These are phyloP conservation scores for Ypsolopha scabrella DNA, from an alignment of 2,888 invertebrate genomes.

Conservation along the genomic window DNA sequence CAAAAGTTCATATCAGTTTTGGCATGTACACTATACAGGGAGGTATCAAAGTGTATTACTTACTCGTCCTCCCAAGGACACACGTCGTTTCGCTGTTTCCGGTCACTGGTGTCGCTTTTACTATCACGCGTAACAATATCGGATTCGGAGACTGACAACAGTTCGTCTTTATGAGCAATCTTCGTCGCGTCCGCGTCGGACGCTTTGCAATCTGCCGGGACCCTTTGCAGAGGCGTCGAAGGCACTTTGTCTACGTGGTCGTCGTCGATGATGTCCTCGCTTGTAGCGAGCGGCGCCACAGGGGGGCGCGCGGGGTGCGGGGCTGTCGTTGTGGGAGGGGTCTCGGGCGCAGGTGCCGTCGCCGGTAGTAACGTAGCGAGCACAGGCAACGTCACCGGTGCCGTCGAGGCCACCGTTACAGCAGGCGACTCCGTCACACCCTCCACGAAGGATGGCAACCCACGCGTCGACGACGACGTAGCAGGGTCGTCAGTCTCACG, in stretches of 20 bases:
- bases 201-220: conserved; percentile 29
- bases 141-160: conserved; percentile 51
- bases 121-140: conserved; percentile 55
- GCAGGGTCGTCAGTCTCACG: conserved; percentile 12
- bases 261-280: conserved; percentile 77
- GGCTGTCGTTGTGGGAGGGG: conserved; percentile 8
- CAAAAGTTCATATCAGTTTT: not conserved
- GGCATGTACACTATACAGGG: not conserved
- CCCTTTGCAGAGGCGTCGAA: conserved; percentile 41
- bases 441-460: not conserved
- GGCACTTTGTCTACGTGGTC: conserved; percentile 71
- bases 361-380: not conserved
- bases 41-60: conserved; percentile 57
- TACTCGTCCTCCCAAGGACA: conserved; percentile 98
- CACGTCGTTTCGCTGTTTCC: conserved; percentile 79
- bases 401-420: conserved; percentile 43
- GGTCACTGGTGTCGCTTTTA: conserved; percentile 44
- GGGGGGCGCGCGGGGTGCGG: conserved; percentile 32
- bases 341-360: conserved; percentile 10
- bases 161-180: conserved; percentile 53
- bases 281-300: conserved; percentile 76
- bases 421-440: conserved; percentile 1
- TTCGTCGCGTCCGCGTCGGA: conserved; percentile 43
- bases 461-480: conserved; percentile 6
- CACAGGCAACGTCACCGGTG: conserved; percentile 40